Evolutionary conservation across 2,797 vertebrate genomes (phyloP), one percentile per base, ranked within the genome.

Genomic region (Notamacropus eugenii): DNA sequence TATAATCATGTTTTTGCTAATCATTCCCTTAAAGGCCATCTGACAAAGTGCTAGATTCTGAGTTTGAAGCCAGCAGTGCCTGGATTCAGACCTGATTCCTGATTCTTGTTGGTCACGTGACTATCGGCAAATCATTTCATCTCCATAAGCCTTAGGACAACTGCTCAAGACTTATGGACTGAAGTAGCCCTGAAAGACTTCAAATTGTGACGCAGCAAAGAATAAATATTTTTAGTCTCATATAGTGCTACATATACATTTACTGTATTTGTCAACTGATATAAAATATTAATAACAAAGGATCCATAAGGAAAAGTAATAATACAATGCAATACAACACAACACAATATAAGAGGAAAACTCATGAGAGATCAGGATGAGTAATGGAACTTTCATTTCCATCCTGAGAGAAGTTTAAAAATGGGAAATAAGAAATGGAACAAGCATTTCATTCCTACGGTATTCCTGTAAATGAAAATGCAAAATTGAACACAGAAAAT

Each of bases 401-500:
- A 59, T 74, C 87, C 62, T 95, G 91, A 94, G 11, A 67, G 74
- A 95, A 93, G 28, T 55, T 91, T 74, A 92, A 31, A 82, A 93
- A 52, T 87, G 54, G 28, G 54, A 46, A 94, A 90, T 62, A 2
- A 10, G 95, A 92, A 92, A 50, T 1, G 82, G 16, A 12, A 4
- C 91, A 93, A 82, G 54, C 14, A 58, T 1, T 12, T 52, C 52
- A 52, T 52, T 52, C 59, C 0, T 90, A 59, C 57, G 90, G 16
- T 55, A 55, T 92, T 59, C n/a, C 1, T 54, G 6, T 91, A 54
- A 94, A 27, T 40, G 55, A 92, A 57, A 34, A 92, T 9, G 56
- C 24, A 50, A 1, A 54, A 29, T 27, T 91, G n/a, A 55, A 92
- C 54, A 91, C 4, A 90, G 34, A n/a, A 74, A 93, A 87, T 29